Base-by-base conservation (phyloP, 1,140 invertebrate species). In the Ylistrum balloti region DNA sequence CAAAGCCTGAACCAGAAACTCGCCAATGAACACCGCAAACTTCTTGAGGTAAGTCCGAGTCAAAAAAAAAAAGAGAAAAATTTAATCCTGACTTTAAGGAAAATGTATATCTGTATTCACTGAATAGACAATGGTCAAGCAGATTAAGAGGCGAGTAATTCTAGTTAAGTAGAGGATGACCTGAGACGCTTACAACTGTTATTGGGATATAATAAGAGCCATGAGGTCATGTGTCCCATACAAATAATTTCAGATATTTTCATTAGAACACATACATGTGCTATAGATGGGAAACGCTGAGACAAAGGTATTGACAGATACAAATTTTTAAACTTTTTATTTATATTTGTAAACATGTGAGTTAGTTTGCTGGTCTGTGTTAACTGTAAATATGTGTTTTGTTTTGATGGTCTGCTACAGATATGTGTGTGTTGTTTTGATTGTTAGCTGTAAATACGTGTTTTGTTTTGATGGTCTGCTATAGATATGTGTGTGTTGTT, bases 11-110 rank as follows among this genome's bases (percentile, higher is more conserved):
- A 91, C 56, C 91, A 89, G 56, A 91, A 90, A 92, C 85, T 94
- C 17, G 90, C 87, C 74, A 88, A 93, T 17, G 93, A 94, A 87
- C 93, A 94, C 48, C 90, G 89, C 85, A 48, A 92, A 38, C 86
- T 94, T 13, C 86, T 93, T 33, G 88, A 94, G 92, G 93, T 94
- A 89, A 90, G 48, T 17, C 7, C 45, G 22, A 17, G 45, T 13
- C 13, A 48, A 48, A 48, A 48, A 9, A 1, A n/a, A n/a, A n/a
- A n/a, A n/a, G n/a, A n/a, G 13, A 38, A 38, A 38, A 38, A 7
- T 11, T 74, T 74, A 74, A 74, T 74, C n/a, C n/a, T 22, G 22
- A 74, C 56, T 28, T 74, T 74, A 5, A 74, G 28, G 28, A 28
- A 74, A 28, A 28, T 1, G 41, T 45, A 15, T 17, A 45, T 17